phyloP scores from a whole-genome alignment of 2,113 vertebrate genomes.

The Podarcis cretensis region DNA sequence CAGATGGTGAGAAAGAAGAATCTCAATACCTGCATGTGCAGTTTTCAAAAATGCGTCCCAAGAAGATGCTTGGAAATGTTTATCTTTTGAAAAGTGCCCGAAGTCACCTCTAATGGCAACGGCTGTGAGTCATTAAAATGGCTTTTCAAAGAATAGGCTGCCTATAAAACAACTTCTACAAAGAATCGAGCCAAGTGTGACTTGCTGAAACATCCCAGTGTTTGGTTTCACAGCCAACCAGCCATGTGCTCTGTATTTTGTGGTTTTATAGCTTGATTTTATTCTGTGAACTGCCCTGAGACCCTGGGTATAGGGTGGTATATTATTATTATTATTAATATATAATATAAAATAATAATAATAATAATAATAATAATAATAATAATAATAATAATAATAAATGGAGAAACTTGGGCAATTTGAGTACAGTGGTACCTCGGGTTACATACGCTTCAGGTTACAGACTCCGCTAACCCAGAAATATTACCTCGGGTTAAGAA shows the following conservation, averaged over 20 bases:
- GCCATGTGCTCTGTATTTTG: neutral
- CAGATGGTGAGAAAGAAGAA: constrained; percentile 51
- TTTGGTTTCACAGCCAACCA: constrained; percentile 38
- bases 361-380: too few species aligned
- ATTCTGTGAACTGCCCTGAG: too few species aligned
- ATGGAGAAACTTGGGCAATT: neutral
- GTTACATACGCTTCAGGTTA: too few species aligned
- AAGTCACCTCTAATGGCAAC: constrained; percentile 32
- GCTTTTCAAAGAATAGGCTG: constrained; percentile 57
- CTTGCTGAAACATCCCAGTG: constrained; percentile 15
- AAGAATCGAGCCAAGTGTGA: constrained; percentile 43
- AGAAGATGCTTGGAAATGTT: constrained; percentile 30
- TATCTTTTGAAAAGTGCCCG: constrained; percentile 61
- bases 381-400: too few species aligned
- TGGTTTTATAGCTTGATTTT: too few species aligned
- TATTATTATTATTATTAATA: too few species aligned
- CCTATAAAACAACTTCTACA: constrained; percentile 59
- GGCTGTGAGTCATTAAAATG: constrained; percentile 61
- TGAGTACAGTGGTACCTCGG: neutral
- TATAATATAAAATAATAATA: too few species aligned
- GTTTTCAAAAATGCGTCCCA: constrained; percentile 58
- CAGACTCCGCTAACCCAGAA: too few species aligned
- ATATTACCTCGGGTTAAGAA: too few species aligned
- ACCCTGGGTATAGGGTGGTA: too few species aligned
- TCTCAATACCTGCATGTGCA: constrained; percentile 50